These are phyloP conservation scores for Leptinotarsa rubiginosa DNA, from an alignment of 2,888 invertebrate genomes.

Conservation along the genomic window DNA sequence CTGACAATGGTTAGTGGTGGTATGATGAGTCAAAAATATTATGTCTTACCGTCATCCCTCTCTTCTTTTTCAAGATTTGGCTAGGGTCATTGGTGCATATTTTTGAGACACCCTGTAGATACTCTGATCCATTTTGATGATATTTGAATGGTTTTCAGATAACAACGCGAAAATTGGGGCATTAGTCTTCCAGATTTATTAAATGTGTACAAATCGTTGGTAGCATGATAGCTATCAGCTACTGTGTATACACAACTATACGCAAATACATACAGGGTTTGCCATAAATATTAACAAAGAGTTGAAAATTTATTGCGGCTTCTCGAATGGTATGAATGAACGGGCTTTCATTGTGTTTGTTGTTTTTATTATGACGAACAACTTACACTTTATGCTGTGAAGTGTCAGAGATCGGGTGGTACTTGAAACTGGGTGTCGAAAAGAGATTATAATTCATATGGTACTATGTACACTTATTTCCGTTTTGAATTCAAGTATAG, in stretches of 20 bases:
- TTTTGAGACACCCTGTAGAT: not conserved
- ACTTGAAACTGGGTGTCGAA: no score
- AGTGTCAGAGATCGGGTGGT: not conserved
- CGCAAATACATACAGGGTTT: slow-evolving; percentile 10
- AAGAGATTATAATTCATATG: no score
- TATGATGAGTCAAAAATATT: no score
- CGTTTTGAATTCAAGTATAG: no score
- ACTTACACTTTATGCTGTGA: not conserved
- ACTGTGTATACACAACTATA: not conserved
- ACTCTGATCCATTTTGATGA: not conserved
- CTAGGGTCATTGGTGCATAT: not conserved
- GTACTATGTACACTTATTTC: no score
- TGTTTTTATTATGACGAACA: no score
- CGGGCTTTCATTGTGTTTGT: no score
- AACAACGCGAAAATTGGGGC: not conserved
- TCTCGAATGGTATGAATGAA: not conserved
- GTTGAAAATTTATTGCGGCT: slow-evolving; percentile 4
- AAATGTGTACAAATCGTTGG: not conserved
- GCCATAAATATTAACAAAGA: not conserved
- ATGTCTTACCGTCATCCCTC: no score
- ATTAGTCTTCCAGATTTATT: not conserved
- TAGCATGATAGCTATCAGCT: not conserved
- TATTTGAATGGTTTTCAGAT: slow-evolving; percentile 1
- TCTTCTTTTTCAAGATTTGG: no score
- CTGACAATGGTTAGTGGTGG: no score